Evolutionary conservation across 2,113 vertebrate species (phyloP), one percentile per base, ranked within the genome.

Genomic region (Engraulis encrasicolus): DNA sequence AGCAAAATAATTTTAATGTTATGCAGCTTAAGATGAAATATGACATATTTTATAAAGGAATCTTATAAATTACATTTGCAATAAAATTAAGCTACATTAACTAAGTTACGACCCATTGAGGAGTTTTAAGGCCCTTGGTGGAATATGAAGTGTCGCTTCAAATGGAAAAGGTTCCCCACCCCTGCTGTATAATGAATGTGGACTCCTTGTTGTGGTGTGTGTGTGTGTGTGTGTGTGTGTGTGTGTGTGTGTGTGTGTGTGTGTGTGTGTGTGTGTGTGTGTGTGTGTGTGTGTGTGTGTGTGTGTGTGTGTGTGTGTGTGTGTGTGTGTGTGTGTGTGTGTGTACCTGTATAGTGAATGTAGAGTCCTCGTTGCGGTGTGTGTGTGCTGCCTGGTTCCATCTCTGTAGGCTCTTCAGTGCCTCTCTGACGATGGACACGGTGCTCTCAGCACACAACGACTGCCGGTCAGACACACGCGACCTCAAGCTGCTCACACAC

Each of bases 321-420:
- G 14, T 12, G 23, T 2, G 20, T 15, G 31, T 11, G 23, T 5
- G 11, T 52, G 23, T 17, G 14, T 12, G 23, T 2, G 20, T 15
- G 31, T 11, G 23, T 61, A 95, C 94, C 94, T 95, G 92, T 9
- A 91, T 20, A 78, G 90, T 85, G 38, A 84, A 77, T 27, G 36
- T 66, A 1, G 92, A 93, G 40, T 89, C 84, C 1, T 87, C 27
- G 2, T 88, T 81, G 82, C 36, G 50, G 31, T 81, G 79, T 45
- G 40, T 50, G 36, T 49, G 52, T 77, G 79, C 12, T 78, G n/a
- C 50, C 19, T 86, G 78, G 87, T 82, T 93, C 95, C 95, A 95
- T 6, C 88, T 90, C 82, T 93, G 92, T 48, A 95, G 85, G 0
- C 50, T 66, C 27, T 90, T 88, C 27, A 95, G 86, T 20, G 80